A percentile compares a stretch with the other conserved stretches of the same genome.
Conservation (phyloP, 2,113 vertebrate species). For the Vireo altiloquus region DNA sequence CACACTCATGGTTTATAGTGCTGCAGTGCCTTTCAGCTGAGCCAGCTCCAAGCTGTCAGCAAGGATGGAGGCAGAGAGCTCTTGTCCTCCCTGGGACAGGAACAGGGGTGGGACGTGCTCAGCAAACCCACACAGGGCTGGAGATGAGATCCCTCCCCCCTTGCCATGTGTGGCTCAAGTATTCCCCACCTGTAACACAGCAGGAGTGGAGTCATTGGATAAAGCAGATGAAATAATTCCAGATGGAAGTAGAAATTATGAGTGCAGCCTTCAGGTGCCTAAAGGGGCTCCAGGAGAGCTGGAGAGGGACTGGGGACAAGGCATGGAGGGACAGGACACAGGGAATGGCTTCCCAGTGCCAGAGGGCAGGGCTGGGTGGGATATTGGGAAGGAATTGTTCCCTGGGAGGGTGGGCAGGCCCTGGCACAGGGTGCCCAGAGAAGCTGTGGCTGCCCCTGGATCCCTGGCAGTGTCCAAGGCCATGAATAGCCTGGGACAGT, state of each 20-base stretch:
- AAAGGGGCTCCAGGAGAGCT: background rate
- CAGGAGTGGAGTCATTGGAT: background rate
- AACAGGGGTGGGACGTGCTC: background rate
- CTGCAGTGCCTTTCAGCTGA: background rate
- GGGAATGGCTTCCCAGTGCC: background rate
- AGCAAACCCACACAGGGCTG: background rate
- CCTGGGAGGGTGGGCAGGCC: accelerated
- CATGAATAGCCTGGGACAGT: background rate
- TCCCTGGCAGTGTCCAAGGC: background rate
- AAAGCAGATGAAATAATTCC: background rate
- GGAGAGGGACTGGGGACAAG: background rate
- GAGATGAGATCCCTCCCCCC: background rate
- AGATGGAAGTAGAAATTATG: background rate
- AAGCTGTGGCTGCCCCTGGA: background rate
- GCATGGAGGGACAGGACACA: background rate
- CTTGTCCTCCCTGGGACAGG: background rate
- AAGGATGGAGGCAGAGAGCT: background rate
- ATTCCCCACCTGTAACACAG: background rate
- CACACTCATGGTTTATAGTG: background rate
- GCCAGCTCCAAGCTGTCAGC: background rate
- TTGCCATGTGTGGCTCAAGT: background rate
- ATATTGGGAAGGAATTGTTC: background rate
- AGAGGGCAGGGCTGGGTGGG: accelerated
- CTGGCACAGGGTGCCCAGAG: background rate
- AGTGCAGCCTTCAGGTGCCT: background rate